Base-by-base conservation (phyloP, 2,113 vertebrate species). In the Alligator mississippiensis region DNA sequence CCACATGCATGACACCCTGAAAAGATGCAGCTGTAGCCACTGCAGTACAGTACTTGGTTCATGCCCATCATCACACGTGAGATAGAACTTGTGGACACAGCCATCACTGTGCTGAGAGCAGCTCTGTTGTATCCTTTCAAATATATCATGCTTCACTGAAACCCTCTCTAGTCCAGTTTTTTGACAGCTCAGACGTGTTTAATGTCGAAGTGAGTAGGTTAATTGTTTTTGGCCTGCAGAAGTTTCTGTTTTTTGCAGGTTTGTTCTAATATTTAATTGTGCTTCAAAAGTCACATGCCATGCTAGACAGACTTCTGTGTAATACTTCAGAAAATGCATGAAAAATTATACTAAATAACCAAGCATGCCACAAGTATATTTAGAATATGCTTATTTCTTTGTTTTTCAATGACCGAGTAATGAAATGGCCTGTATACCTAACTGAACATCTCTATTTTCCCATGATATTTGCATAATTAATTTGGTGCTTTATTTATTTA, bases 331-430 rank as follows among this genome's bases (percentile, higher is more conserved):
- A 76, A 84, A 70, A 78, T 38, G 76, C 58, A 70, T 17, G 59
- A 59, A 76, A 86, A 96, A 84, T 84, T 84, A n/a, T 88, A 12
- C 19, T 17, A 94, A 93, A 84, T 14, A 47, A 68, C 83, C 47
- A 80, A 88, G 57, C 55, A 81, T 91, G 76, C 24, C 47, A 82
- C 34, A 91, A 47, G 47, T 47, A 47, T 47, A 47, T 47, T 47
- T 47, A 47, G 47, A 47, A 47, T 47, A 47, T 47, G 47, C 47
- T 47, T 47, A 47, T 47, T 47, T 47, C 47, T 47, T 47, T 47
- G 34, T 47, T 47, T 47, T 47, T 47, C 47, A 47, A 9, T 47
- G 47, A 47, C 47, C 47, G 9, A 47, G 47, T 9, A 9, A 47
- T 47, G 47, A 47, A 47, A 9, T 9, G 47, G 7, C 47, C 8